A percentile compares a stretch with the other conserved stretches of the same genome.
phyloP scores from a whole-genome alignment of 1,140 invertebrate genomes.

The Tetranychus urticae region DNA sequence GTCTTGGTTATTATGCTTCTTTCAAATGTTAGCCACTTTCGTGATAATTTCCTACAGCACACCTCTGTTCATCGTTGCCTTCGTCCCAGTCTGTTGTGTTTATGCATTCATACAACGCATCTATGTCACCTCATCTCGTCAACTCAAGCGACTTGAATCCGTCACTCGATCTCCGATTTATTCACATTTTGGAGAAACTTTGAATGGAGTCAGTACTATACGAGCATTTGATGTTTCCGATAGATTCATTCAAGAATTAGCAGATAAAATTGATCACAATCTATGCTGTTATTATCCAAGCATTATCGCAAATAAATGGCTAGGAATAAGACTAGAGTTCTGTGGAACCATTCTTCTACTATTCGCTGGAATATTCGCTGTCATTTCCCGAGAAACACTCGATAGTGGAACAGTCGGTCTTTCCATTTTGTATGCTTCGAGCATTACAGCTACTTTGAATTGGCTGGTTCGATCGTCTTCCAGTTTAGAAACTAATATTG shows the following conservation, averaged over 20 bases:
- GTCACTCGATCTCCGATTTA: slow-evolving; percentile 27
- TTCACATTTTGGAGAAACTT: slow-evolving; percentile 24
- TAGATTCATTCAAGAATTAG: slow-evolving; percentile 16
- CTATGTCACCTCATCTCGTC: slow-evolving; percentile 26
- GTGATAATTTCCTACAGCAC: slow-evolving; percentile 35
- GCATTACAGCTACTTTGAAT: slow-evolving; percentile 44
- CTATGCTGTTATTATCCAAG: slow-evolving; percentile 60
- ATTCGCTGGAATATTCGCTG: slow-evolving; percentile 26
- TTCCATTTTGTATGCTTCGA: slow-evolving; percentile 29
- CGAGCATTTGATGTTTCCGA: slow-evolving; percentile 18
- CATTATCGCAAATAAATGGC: slow-evolving; percentile 20
- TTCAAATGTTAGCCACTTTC: slow-evolving; percentile 56
- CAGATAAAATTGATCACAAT: slow-evolving; percentile 39
- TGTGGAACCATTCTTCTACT: slow-evolving; percentile 27
- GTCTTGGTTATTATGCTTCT: slow-evolving; percentile 19
- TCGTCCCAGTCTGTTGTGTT: slow-evolving; percentile 55
- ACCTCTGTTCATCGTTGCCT: slow-evolving; percentile 53
- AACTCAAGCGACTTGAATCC: slow-evolving; percentile 28
- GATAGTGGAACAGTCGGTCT: slow-evolving; percentile 28
- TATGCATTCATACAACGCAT: slow-evolving; percentile 30
- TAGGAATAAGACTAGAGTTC: slow-evolving; percentile 25
- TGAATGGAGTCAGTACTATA: slow-evolving; percentile 20
- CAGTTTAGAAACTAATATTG: slow-evolving; percentile 34
- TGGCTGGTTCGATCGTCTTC: slow-evolving; percentile 31
- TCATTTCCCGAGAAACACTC: slow-evolving; percentile 20